Conservation (phyloP, 2,888 invertebrate genomes). For the Parapristionchus giblindavisi region DNA sequence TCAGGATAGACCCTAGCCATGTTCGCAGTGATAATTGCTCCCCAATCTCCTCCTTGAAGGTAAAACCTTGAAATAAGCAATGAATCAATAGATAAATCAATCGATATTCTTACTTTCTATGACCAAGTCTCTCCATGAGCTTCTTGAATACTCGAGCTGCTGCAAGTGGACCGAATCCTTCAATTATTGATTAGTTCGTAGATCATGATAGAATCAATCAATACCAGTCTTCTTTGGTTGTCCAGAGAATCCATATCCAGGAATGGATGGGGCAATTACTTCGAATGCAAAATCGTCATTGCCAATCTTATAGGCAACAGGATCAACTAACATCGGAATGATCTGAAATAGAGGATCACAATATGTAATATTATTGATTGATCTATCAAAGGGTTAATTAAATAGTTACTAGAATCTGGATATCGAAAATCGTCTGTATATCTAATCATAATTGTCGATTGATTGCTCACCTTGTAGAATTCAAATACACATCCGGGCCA, state of each 20-base stretch:
- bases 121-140: conserved; percentile 79
- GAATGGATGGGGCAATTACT: conserved; percentile 74
- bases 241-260: conserved; percentile 75
- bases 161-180: conserved; percentile 64
- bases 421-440: too few relatives aligned
- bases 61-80: conserved; percentile 73
- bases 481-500: conserved; percentile 87
- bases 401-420: too few relatives aligned
- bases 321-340: conserved; percentile 74
- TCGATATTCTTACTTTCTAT: conserved; percentile 71
- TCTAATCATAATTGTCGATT: background rate
- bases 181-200: background rate
- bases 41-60: conserved; percentile 86
- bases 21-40: conserved; percentile 76
- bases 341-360: conserved; percentile 66
- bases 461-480: conserved; percentile 42
- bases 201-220: background rate
- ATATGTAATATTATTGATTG: background rate
- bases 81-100: background rate
- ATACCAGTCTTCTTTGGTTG: conserved; percentile 76
- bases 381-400: too few relatives aligned
- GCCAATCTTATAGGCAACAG: conserved; percentile 68
- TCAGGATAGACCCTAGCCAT: conserved; percentile 78
- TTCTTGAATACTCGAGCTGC: conserved; percentile 75
- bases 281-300: conserved; percentile 67